Percentiles rank a stretch among this genome's conserved stretches.
Conservation (phyloP, 2,888 invertebrate genomes). For the Pocota personata region DNA sequence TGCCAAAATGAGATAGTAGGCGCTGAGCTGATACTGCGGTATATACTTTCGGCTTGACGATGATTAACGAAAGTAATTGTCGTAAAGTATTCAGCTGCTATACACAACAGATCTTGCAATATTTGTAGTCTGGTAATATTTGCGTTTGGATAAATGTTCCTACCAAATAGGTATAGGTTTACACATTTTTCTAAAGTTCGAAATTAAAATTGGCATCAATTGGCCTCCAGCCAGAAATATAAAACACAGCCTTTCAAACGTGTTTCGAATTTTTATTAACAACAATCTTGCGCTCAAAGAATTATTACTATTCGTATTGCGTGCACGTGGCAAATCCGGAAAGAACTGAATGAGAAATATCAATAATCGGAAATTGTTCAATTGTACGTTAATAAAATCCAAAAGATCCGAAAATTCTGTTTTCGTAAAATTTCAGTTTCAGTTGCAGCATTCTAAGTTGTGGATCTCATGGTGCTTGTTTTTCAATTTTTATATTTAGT, state of each 20-base stretch:
- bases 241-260: not conserved
- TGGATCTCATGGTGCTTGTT: no score
- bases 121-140: not conserved
- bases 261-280: not conserved
- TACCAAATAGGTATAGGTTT: not conserved
- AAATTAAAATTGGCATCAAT: not conserved
- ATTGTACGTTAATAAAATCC: no score
- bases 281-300: not conserved
- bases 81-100: not conserved
- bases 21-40: not conserved
- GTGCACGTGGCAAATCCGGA: not conserved
- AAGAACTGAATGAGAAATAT: not conserved
- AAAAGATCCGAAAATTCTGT: no score
- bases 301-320: not conserved
- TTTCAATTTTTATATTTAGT: no score
- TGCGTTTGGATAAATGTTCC: not conserved
- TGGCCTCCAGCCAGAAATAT: not conserved
- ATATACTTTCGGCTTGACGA: not conserved
- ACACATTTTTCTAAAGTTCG: not conserved
- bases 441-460: no score
- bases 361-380: not conserved
- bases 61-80: not conserved
- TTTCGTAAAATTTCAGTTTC: no score
- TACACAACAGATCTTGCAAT: not conserved
- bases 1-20: constrained; percentile 13